A percentile compares a stretch with the other conserved stretches of the same genome.
These are phyloP conservation scores for Amiota minor DNA, from an alignment of 2,888 invertebrate species.

Conservation along the genomic window DNA sequence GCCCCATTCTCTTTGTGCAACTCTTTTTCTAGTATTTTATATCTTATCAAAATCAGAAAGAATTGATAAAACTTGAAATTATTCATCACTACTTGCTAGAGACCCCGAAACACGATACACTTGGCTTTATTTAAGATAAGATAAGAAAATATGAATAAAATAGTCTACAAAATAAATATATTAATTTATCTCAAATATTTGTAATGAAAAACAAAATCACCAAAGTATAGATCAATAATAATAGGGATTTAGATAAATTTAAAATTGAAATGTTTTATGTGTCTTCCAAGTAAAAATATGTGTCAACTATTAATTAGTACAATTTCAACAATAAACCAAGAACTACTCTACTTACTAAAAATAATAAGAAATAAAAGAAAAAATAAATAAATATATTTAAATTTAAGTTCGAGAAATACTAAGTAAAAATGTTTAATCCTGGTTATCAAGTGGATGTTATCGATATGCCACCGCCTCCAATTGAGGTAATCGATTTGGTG, in stretches of 20 bases:
- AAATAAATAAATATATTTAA: no score
- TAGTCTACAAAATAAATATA: neutral
- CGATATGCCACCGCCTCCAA: conserved; percentile 46
- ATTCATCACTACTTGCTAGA: no score
- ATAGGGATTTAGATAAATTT: conserved; percentile 28
- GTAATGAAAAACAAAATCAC: neutral
- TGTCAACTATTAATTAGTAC: neutral
- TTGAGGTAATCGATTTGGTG: conserved; percentile 39
- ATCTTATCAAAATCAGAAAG: no score
- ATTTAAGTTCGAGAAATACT: neutral
- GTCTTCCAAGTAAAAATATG: neutral
- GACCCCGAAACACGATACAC: no score
- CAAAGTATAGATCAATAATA: conserved; percentile 19
- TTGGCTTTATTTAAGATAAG: neutral
- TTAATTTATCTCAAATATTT: neutral
- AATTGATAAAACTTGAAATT: no score
- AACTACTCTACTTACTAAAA: neutral
- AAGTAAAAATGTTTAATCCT: conserved; percentile 19
- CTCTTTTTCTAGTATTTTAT: no score
- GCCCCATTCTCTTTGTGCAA: no score
- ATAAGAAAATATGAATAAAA: neutral
- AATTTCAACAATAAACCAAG: neutral
- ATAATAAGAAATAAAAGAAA: conserved; percentile 1
- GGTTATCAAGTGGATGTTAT: conserved; percentile 57
- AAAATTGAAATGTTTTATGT: neutral